phyloP scores from a whole-genome alignment of 2,888 invertebrate genomes.

The Galeopsomyia nigrocyanea region DNA sequence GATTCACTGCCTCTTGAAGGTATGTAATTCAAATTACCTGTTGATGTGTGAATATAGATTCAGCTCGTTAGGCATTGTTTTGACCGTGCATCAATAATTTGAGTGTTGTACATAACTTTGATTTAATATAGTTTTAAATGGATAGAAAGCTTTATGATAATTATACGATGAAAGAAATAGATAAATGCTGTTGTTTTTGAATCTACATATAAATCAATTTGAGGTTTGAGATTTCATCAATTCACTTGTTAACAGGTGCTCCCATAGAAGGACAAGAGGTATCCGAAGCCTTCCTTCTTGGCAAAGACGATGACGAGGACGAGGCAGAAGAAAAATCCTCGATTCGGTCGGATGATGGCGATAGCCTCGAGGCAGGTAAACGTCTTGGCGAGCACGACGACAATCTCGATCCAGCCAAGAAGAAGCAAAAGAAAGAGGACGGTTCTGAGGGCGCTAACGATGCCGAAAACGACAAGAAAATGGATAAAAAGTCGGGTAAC shows the following conservation, averaged over 20 bases:
- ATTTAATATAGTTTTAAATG: too few relatives aligned
- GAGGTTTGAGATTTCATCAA: too few relatives aligned
- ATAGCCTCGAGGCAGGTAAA: conserved; percentile 62
- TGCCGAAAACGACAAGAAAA: conserved; percentile 58
- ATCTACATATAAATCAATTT: background rate
- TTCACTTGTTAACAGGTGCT: conserved; percentile 56
- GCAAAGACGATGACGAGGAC: conserved; percentile 62
- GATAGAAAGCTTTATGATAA: too few relatives aligned
- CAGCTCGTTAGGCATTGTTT: background rate
- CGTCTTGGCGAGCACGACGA: conserved; percentile 65
- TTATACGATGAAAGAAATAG: too few relatives aligned
- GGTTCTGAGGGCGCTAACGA: conserved; percentile 63
- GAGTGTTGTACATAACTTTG: too few relatives aligned
- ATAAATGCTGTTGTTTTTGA: too few relatives aligned
- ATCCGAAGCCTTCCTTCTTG: conserved; percentile 64
- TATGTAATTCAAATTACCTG: conserved; percentile 47
- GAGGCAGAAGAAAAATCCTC: conserved; percentile 56
- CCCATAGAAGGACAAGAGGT: conserved; percentile 67
- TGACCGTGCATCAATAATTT: too few relatives aligned
- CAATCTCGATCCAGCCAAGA: conserved; percentile 59
- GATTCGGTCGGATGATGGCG: conserved; percentile 59
- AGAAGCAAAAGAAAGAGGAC: conserved; percentile 65
- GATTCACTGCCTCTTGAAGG: conserved; percentile 60
- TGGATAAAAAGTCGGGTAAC: conserved; percentile 71
- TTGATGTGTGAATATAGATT: background rate